These are phyloP conservation scores for Uromys caudimaculatus DNA, from an alignment of 2,797 vertebrate species.

Conservation along the genomic window DNA sequence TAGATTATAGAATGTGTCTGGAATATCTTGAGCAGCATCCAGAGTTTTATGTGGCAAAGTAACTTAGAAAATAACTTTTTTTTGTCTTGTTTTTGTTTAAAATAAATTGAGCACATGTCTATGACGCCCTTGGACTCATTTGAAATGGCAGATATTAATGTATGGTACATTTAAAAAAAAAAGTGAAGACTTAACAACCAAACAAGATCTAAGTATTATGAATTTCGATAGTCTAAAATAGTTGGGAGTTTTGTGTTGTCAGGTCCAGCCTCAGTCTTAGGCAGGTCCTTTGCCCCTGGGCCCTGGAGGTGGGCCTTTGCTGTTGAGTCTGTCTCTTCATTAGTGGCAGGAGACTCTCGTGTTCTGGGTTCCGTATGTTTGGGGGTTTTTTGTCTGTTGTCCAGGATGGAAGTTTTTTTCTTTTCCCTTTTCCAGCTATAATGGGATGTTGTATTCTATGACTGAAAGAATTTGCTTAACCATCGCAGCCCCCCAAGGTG, in stretches of 20 bases:
- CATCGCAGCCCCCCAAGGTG: neutral
- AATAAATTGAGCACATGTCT: neutral
- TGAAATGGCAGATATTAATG: neutral
- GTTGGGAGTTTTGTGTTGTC: neutral
- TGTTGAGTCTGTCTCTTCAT: neutral
- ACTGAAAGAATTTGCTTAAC: neutral
- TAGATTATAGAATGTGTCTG: slow-evolving; percentile 10
- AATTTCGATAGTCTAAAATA: neutral
- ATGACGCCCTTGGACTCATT: neutral
- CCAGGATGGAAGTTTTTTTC: neutral
- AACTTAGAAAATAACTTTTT: slow-evolving; percentile 32
- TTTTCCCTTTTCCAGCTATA: neutral
- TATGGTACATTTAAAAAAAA: neutral
- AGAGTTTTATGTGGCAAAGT: slow-evolving; percentile 44
- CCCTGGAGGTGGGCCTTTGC: neutral
- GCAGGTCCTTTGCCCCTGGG: neutral
- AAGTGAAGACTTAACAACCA: slow-evolving; percentile 16
- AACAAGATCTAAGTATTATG: neutral
- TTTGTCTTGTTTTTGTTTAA: slow-evolving; percentile 30
- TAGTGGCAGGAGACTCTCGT: neutral
- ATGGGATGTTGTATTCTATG: neutral
- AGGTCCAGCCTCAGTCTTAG: neutral
- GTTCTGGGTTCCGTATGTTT: neutral
- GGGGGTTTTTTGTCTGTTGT: neutral
- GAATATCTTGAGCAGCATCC: neutral